Percentiles rank a stretch among this genome's conserved stretches.
These are phyloP conservation scores for Acrossocheilus wenchowensis DNA, from an alignment of 2,797 vertebrate species.

Conservation along the genomic window DNA sequence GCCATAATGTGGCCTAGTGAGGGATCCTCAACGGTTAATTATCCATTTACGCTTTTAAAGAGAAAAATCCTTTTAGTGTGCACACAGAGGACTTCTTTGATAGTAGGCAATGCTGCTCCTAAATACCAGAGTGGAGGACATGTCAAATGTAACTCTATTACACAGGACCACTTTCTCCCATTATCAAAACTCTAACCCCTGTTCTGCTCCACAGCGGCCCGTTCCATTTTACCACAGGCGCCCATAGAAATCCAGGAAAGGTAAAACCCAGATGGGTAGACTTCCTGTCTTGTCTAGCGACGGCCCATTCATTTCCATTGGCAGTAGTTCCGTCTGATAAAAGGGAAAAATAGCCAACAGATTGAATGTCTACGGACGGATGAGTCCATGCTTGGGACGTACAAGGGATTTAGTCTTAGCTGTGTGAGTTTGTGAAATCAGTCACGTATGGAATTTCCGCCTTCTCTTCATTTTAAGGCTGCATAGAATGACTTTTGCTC, in stretches of 20 bases:
- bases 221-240: constrained; percentile 58
- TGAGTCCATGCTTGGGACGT: constrained; percentile 47
- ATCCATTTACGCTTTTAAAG: constrained; percentile 69
- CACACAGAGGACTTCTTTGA: constrained; percentile 67
- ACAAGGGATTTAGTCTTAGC: constrained; percentile 56
- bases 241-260: constrained; percentile 66
- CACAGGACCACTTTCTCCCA: constrained; percentile 61
- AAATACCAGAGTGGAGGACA: constrained; percentile 65
- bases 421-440: constrained; percentile 47
- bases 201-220: constrained; percentile 61
- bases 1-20: constrained; percentile 56
- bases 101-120: constrained; percentile 53
- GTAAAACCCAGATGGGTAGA: constrained; percentile 67
- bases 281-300: constrained; percentile 71
- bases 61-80: constrained; percentile 66
- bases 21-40: constrained; percentile 62
- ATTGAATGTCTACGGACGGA: constrained; percentile 58
- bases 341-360: constrained; percentile 60
- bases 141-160: constrained; percentile 68
- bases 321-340: constrained; percentile 68
- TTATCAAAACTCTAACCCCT: constrained; percentile 65
- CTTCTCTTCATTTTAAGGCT: neutral
- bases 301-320: constrained; percentile 65
- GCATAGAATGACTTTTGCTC: neutral
- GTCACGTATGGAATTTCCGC: constrained; percentile 29